Evolutionary conservation across 2,888 invertebrate genomes (phyloP).

Genomic region (Hoplodrina blanda): DNA sequence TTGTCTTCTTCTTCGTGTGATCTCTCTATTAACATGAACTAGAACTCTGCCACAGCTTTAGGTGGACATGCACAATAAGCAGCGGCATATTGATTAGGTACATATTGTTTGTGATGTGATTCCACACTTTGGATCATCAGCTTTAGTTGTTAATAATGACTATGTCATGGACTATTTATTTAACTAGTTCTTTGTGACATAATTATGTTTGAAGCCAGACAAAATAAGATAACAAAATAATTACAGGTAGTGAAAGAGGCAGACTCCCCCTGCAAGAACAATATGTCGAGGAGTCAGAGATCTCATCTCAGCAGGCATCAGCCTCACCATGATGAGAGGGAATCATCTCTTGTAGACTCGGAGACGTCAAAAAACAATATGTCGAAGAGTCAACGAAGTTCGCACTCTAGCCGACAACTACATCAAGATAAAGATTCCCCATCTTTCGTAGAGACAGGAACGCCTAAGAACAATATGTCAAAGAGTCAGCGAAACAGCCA

Average conservation of each 20-base stretch:
- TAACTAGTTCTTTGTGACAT: no score
- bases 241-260: slow-evolving; percentile 69
- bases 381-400: slow-evolving; percentile 39
- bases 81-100: no score
- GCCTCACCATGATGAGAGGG: slow-evolving; percentile 42
- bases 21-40: no score
- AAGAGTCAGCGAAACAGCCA: slow-evolving; percentile 41
- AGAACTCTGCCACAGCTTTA: no score
- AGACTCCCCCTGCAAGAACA: slow-evolving; percentile 43
- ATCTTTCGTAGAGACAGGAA: slow-evolving; percentile 56
- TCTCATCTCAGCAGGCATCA: slow-evolving; percentile 46
- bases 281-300: slow-evolving; percentile 39
- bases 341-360: slow-evolving; percentile 38
- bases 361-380: slow-evolving; percentile 45
- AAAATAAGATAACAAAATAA: neutral
- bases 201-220: no score
- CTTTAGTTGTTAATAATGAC: no score
- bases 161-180: no score
- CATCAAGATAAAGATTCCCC: slow-evolving; percentile 20
- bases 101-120: no score
- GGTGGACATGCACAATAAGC: no score
- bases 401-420: slow-evolving; percentile 49
- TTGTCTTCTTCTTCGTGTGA: no score
- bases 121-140: no score
- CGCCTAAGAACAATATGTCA: slow-evolving; percentile 35